Percentiles rank a stretch among this genome's conserved stretches.
phyloP scores from a whole-genome alignment of 2,888 invertebrate genomes.

The Bruchidius siliquastri region DNA sequence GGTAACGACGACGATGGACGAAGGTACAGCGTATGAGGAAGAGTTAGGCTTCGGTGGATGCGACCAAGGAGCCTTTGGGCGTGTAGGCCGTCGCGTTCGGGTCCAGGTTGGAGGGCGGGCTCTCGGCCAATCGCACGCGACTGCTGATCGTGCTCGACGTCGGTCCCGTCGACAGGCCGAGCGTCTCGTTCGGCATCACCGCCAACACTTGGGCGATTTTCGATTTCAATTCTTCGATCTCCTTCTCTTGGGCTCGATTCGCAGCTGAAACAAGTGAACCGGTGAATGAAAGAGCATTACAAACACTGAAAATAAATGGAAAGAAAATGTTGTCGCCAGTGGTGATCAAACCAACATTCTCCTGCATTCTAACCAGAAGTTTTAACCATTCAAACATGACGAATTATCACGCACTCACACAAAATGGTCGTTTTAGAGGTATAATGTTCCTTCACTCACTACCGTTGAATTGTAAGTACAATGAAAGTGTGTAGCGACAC shows the following conservation, averaged over 20 bases:
- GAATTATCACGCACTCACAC: no score
- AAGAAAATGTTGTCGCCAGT: no score
- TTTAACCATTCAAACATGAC: no score
- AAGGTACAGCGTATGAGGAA: neutral
- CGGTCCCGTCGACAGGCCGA: slow-evolving; percentile 46
- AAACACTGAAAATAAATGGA: no score
- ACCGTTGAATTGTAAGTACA: no score
- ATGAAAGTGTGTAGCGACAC: no score
- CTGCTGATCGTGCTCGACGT: slow-evolving; percentile 45
- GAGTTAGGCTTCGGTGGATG: slow-evolving; percentile 54
- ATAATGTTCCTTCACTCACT: no score
- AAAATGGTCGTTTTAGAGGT: no score
- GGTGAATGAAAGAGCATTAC: no score
- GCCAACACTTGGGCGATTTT: slow-evolving; percentile 91
- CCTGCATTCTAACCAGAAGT: no score
- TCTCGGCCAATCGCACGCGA: slow-evolving; percentile 56
- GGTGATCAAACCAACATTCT: no score
- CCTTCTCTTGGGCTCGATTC: slow-evolving; percentile 81
- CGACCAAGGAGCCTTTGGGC: slow-evolving; percentile 65
- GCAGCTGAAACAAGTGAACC: slow-evolving; percentile 55
- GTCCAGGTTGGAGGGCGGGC: slow-evolving; percentile 58
- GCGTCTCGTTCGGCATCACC: slow-evolving; percentile 76
- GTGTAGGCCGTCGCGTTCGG: slow-evolving; percentile 91
- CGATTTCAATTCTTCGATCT: slow-evolving; percentile 84
- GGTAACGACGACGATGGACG: neutral